Conservation (phyloP, 2,888 invertebrate genomes). For the Zygaena filipendulae region DNA sequence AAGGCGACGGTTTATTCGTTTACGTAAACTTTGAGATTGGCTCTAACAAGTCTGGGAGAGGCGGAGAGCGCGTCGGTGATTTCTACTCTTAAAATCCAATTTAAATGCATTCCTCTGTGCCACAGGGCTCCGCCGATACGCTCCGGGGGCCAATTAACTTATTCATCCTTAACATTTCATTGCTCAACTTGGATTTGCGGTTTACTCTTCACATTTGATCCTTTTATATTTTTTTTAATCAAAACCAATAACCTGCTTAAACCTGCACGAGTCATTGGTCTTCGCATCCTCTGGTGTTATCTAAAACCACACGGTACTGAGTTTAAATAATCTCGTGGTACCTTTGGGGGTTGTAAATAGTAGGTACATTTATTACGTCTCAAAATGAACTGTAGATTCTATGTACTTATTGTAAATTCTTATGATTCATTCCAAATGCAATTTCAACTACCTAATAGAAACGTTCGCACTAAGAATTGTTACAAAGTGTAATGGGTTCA, state of each 20-base stretch:
- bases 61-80: conserved; percentile 56
- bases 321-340: too few species aligned
- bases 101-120: conserved; percentile 69
- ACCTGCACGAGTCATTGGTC: neutral
- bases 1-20: conserved; percentile 59
- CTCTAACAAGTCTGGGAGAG: conserved; percentile 61
- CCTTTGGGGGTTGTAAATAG: too few species aligned
- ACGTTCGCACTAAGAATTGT: conserved; percentile 59
- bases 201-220: conserved; percentile 28
- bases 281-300: too few species aligned
- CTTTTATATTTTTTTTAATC: conserved; percentile 23
- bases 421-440: conserved; percentile 62
- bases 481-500: conserved; percentile 68
- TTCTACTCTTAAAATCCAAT: conserved; percentile 70
- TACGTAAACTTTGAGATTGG: conserved; percentile 67
- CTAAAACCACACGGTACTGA: too few species aligned
- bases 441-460: conserved; percentile 60
- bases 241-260: conserved; percentile 6
- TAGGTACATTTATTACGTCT: too few species aligned
- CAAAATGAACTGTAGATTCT: too few species aligned
- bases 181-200: conserved; percentile 50
- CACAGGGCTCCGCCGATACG: conserved; percentile 61
- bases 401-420: too few species aligned
- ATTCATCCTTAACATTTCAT: conserved; percentile 68
- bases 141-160: conserved; percentile 66